Evolutionary conservation across 37 sponge, comb jelly and placozoan species (phyloP), one percentile per base, ranked within the genome.

Genomic region (Eunapius fragilis): DNA sequence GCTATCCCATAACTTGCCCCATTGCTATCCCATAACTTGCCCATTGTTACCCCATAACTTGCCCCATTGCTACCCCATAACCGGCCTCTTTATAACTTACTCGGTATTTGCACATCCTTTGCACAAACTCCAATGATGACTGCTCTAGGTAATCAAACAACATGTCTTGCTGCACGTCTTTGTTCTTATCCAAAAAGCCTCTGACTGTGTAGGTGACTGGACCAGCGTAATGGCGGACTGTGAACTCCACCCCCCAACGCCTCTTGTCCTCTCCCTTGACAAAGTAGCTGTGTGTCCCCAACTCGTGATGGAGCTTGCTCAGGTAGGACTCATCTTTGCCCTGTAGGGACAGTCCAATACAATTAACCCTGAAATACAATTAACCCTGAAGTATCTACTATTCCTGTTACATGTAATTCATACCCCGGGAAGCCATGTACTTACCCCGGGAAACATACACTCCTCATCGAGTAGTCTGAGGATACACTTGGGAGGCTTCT

Each of bases 381-480:
- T n/a, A n/a, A n/a, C n/a, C n/a, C n/a, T n/a, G n/a, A n/a, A n/a
- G n/a, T n/a, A n/a, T n/a, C n/a, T n/a, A n/a, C n/a, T 7, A 71
- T 30, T 26, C 31, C 35, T 31, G 31, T n/a, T n/a, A n/a, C n/a
- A n/a, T n/a, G n/a, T n/a, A 76, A 76, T 76, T 30, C 5, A 36
- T 76, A 32, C 5, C n/a, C n/a, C 9, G 77, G 25, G 17, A 76
- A 76, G 9, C 9, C 7, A 2, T 11, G 41, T 41, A 67, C 85
- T 82, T 58, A 95, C 96, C 80, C 93, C 85, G 2, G 97, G 97
- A 69, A 97, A 97, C 23, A 93, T 75, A 81, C 97, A 97, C 49
- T 97, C 97, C 71, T 97, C 97, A 82, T 95, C 97, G 34, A 97
- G 79, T n/a, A 97, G 88, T 75, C 86, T 92, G 30, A 97, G 86